phyloP scores from a whole-genome alignment of 2,797 vertebrate species.

The Lophius americanus region DNA sequence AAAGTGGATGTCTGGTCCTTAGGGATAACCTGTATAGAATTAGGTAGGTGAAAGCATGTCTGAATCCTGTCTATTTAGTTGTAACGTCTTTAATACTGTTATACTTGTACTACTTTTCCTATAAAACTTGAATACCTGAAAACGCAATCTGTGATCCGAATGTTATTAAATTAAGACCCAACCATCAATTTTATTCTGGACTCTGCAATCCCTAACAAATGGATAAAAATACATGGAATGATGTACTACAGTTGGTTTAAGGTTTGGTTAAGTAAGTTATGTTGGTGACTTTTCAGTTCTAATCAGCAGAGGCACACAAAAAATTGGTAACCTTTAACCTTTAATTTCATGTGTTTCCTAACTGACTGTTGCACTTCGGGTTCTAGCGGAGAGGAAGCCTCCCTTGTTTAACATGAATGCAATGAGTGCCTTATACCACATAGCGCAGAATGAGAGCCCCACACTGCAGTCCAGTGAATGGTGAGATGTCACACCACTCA shows the following conservation, averaged over 20 bases:
- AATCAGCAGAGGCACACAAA: background rate
- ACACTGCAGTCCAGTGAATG: conserved; percentile 97
- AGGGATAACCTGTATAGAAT: conserved; percentile 98
- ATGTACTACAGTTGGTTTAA: background rate
- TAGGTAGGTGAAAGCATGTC: conserved; percentile 82
- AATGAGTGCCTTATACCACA: conserved; percentile 99
- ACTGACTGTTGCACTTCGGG: conserved; percentile 23
- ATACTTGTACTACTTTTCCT: too few species aligned
- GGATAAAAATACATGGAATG: background rate
- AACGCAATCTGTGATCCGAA: background rate
- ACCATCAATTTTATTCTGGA: background rate
- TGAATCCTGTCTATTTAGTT: conserved; percentile 7
- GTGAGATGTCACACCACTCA: conserved; percentile 79
- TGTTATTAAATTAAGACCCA: background rate
- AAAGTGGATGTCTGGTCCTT: conserved; percentile 99
- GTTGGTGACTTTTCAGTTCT: background rate
- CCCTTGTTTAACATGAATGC: conserved; percentile 99
- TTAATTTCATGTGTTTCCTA: background rate
- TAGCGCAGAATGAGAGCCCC: conserved; percentile 99
- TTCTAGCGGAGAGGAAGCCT: conserved; percentile 96
- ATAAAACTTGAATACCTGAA: too few species aligned
- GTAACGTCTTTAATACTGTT: background rate
- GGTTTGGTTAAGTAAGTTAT: background rate
- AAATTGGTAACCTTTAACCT: background rate
- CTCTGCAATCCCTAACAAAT: background rate